A percentile compares a stretch with the other conserved stretches of the same genome.
Evolutionary conservation across 2,888 invertebrate genomes (phyloP).

Genomic region (Lottia scabra): DNA sequence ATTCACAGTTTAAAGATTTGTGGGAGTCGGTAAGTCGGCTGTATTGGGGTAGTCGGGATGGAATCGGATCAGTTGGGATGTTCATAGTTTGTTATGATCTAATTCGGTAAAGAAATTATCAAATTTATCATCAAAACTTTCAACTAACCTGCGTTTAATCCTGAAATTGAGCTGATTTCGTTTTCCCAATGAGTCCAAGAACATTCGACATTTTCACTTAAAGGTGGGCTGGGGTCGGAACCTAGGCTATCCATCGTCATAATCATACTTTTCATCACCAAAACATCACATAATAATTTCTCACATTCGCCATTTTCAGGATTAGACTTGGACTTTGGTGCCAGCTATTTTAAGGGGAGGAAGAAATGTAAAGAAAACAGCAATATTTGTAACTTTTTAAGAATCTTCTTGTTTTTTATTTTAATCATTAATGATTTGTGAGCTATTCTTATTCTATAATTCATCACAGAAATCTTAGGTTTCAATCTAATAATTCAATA

Average conservation of each 20-base stretch:
- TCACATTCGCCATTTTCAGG: not conserved
- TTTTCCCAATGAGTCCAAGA: constrained; percentile 53
- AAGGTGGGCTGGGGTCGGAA: constrained; percentile 52
- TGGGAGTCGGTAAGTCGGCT: too few species aligned
- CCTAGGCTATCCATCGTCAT: constrained; percentile 36
- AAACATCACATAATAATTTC: not conserved
- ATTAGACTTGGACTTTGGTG: not conserved
- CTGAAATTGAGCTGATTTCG: constrained; percentile 45
- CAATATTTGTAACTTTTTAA: not conserved
- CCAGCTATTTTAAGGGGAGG: not conserved
- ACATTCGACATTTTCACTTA: constrained; percentile 48
- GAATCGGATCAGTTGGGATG: too few species aligned
- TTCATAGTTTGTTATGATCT: too few species aligned
- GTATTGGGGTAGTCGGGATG: too few species aligned
- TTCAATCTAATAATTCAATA: not conserved
- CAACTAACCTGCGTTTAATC: constrained; percentile 41
- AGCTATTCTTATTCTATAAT: too few species aligned
- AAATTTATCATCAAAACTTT: not conserved
- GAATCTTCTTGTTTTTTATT: too few species aligned
- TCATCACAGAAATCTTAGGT: too few species aligned
- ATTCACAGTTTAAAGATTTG: too few species aligned
- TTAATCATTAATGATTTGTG: too few species aligned
- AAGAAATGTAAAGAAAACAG: not conserved
- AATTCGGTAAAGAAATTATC: too few species aligned
- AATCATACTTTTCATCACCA: constrained; percentile 16